Evolutionary conservation across 1,140 invertebrate species (phyloP).

Genomic region (Drosophila tristis): DNA sequence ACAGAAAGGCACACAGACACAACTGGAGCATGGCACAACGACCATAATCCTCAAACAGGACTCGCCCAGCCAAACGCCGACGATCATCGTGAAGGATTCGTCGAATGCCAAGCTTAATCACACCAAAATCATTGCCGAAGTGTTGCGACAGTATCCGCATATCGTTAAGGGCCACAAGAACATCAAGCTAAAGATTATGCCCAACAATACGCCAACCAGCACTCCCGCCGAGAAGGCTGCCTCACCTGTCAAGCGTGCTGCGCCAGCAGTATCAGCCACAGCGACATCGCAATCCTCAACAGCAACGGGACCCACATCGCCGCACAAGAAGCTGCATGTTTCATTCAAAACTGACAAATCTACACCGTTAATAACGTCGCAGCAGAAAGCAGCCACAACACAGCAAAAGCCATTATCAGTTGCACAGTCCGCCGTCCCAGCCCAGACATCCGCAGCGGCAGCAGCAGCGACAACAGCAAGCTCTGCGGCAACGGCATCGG

Average conservation of each 20-base stretch:
- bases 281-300: conserved; percentile 27
- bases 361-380: conserved; percentile 59
- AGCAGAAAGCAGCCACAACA: conserved; percentile 46
- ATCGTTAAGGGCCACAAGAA: conserved; percentile 94
- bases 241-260: conserved; percentile 37
- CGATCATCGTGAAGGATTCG: conserved; percentile 84
- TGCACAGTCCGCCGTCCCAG: neutral
- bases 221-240: conserved; percentile 24
- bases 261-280: conserved; percentile 24
- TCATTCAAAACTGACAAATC: conserved; percentile 65
- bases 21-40: conserved; percentile 73
- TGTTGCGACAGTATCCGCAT: conserved; percentile 94
- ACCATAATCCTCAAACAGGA: conserved; percentile 80
- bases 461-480: conserved; percentile 64
- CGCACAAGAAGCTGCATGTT: conserved; percentile 68
- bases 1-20: conserved; percentile 51
- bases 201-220: conserved; percentile 79
- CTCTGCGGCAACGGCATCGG: conserved; percentile 74
- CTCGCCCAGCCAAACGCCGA: conserved; percentile 72
- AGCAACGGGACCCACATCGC: conserved; percentile 47
- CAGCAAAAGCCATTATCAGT: conserved; percentile 13
- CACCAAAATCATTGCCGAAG: conserved; percentile 94
- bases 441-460: conserved; percentile 28
- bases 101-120: conserved; percentile 88
- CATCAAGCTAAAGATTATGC: conserved; percentile 93